These are phyloP conservation scores for Manacus vitellinus DNA, from an alignment of 2,113 vertebrate genomes.

Conservation along the genomic window DNA sequence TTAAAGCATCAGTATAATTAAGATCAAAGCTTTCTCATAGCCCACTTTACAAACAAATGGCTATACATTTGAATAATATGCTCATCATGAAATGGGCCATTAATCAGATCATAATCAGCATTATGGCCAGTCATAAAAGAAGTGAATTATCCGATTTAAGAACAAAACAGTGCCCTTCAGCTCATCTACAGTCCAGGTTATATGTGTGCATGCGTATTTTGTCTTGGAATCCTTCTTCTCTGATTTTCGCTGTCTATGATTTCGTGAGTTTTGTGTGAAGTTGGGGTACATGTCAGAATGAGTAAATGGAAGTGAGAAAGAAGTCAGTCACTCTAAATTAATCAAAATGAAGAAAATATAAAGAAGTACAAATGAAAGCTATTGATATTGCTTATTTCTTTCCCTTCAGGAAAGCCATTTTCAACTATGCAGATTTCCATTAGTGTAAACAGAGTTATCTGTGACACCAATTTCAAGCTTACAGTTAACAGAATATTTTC, in stretches of 20 bases:
- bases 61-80: slow-evolving; percentile 10
- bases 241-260: neutral
- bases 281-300: neutral
- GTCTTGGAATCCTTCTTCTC: neutral
- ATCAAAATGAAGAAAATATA: neutral
- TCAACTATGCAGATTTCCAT: neutral
- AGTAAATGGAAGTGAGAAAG: neutral
- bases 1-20: slow-evolving; percentile 43
- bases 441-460: neutral
- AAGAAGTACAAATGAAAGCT: neutral
- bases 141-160: neutral
- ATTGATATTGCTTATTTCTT: neutral
- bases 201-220: neutral
- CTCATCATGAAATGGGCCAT: neutral
- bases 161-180: neutral
- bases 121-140: neutral
- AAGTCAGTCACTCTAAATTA: neutral
- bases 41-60: neutral
- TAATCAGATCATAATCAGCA: slow-evolving; percentile 24
- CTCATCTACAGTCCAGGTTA: neutral
- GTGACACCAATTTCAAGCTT: neutral
- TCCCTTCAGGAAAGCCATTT: neutral
- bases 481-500: neutral
- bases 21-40: slow-evolving; percentile 5
- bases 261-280: neutral